A percentile compares a stretch with the other conserved stretches of the same genome.
Evolutionary conservation across 2,797 vertebrate genomes (phyloP).

Genomic region (Vultur gryphus): DNA sequence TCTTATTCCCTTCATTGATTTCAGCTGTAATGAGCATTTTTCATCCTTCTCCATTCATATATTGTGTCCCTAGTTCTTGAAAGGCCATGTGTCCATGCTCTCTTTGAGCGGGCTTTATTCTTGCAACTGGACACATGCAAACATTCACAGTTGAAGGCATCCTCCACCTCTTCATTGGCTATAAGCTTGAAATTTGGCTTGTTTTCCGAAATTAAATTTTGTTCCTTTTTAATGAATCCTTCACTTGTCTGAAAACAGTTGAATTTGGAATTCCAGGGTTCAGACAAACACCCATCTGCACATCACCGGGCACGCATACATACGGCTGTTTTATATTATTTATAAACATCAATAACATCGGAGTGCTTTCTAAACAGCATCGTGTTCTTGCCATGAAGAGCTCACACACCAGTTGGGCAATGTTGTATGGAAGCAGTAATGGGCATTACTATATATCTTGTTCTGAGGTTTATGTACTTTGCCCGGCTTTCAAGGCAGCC

Average conservation of each 20-base stretch:
- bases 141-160: background rate
- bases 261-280: background rate
- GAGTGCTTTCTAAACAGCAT: background rate
- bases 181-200: background rate
- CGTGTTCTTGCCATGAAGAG: background rate
- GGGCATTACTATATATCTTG: background rate
- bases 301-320: background rate
- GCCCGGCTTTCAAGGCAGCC: background rate
- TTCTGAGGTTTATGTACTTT: background rate
- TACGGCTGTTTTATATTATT: rapidly evolving
- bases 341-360: background rate
- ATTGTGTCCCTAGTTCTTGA: background rate
- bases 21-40: background rate
- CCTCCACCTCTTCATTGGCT: background rate
- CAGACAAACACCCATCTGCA: background rate
- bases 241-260: background rate
- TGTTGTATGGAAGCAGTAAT: background rate
- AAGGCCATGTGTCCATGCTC: rapidly evolving
- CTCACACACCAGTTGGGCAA: background rate
- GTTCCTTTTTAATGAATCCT: background rate
- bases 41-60: background rate
- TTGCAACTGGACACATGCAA: background rate
- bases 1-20: background rate
- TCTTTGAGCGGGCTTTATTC: background rate
- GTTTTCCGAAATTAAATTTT: background rate